Base-by-base conservation (phyloP, 2,113 vertebrate genomes). In the Platysternon megacephalum region DNA sequence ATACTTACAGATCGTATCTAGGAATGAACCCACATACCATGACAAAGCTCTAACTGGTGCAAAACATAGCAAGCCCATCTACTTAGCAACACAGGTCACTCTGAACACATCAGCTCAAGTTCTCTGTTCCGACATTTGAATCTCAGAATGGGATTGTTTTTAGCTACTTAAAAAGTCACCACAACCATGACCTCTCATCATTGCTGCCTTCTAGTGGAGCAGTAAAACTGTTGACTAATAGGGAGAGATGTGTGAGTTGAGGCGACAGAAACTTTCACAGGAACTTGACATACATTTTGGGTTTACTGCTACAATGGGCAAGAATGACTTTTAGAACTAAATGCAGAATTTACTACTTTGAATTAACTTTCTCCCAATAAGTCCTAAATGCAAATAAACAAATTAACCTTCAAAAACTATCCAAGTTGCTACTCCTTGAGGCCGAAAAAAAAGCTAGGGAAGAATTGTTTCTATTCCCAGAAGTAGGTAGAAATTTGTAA, bases 341-440 rank as follows among this genome's bases (percentile, higher is more conserved):
- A 14, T 11, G 39, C 39, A 46, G 35, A 56, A 42, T 9, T 46
- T 91, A 0, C 12, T 85, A 32, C 16, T 91, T 49, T 52, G n/a
- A 93, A 84, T 87, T 76, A 74, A 87, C 85, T 74, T 79, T 84
- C 19, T 84, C 74, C 22, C 79, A 95, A 26, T 17, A 58, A 68
- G 32, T 80, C 90, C 24, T 79, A 3, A 76, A 35, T 89, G 79
- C 32, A 48, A 84, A 28, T 88, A 88, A n/a, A 28, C 42, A 68
- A 68, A 68, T 44, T 32, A 95, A 74, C 82, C 81, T 12, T 72
- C 1, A 2, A 21, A 10, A n/a, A 55, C 82, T 39, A 39, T 68
- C 39, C 35, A 68, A 84, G 16, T 11, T 89, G 46, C 52, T 0
- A 0, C 56, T 79, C 9, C 24, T 19, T 5, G 58, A 61, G 52